Evolutionary conservation across 2,113 vertebrate genomes (phyloP).

Genomic region (Mugil cephalus): DNA sequence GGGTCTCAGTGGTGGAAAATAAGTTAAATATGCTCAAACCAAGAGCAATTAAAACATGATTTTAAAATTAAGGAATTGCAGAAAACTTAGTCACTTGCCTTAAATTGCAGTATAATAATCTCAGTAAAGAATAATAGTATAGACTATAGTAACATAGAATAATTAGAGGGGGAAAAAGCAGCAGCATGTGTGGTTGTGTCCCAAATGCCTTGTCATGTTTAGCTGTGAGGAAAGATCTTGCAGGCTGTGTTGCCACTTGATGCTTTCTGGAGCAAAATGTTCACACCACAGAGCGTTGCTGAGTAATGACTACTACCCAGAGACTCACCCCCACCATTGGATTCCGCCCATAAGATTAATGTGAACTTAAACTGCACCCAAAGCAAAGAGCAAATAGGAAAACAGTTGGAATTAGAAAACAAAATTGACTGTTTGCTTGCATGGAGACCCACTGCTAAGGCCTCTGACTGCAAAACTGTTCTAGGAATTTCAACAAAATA

Average conservation of each 20-base stretch:
- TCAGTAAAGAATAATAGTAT: too few relatives aligned
- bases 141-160: too few relatives aligned
- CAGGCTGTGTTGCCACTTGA: conserved; percentile 16
- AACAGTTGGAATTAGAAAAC: conserved; percentile 25
- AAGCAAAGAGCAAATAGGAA: conserved; percentile 20
- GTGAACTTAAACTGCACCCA: conserved; percentile 39
- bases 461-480: background rate
- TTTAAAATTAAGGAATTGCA: background rate
- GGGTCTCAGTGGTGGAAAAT: background rate
- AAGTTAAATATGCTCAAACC: background rate
- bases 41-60: background rate
- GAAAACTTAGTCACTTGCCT: background rate
- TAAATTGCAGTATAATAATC: background rate
- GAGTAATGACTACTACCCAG: conserved; percentile 46
- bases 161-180: background rate
- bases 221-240: background rate
- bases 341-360: conserved; percentile 48
- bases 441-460: background rate
- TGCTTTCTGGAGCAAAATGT: conserved; percentile 22
- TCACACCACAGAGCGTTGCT: conserved; percentile 26
- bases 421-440: background rate
- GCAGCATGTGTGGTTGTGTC: background rate
- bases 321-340: conserved; percentile 17
- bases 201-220: conserved; percentile 3
- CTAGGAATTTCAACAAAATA: background rate